Evolutionary conservation across 2,113 vertebrate genomes (phyloP), one percentile per base, ranked within the genome.

Genomic region (Puntigrus tetrazona): DNA sequence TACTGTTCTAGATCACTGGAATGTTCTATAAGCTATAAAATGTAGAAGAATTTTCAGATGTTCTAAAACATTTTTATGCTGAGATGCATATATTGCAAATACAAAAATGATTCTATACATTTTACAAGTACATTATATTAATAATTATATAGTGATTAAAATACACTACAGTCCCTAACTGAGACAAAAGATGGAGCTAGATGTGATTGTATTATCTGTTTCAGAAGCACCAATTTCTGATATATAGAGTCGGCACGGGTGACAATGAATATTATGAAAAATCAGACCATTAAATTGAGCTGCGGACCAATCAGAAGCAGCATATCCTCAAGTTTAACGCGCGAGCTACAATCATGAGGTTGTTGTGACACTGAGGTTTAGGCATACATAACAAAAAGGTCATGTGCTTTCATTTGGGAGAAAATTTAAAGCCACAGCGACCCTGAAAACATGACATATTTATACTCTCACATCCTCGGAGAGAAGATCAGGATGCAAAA

Each of bases 381-480:
- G 34, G 13, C 29, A 65, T 27, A 29, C 11, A 16, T 18, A 65
- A 31, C 14, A 31, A 67, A n/a, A 69, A 69, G 18, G 18, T 36
- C 4, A 22, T 38, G 18, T 22, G 31, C 34, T 36, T 36, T 3
- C 4, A 36, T 69, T 69, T 69, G 20, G 11, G 2, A 78, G 22
- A 55, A 57, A 25, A 57, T 59, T 25, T 57, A 59, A 76, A 55
- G 18, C 18, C 47, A n/a, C 74, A 55, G 47, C 50, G 29, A 76
- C 47, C 72, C 43, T 74, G 41, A 76, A 52, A 76, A 22, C 47
- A 16, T 38, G 52, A 38, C 31, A 59, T 59, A 57, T 78, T 78
- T 59, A 77, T 55, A 41, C 75, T 78, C n/a, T 78, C 31, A 25
- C 75, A 27, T n/a, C 77, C 36, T 63, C 16, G 18, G 6, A 41